Evolutionary conservation across 2,888 invertebrate genomes (phyloP).

Genomic region (Cinara cedri): DNA sequence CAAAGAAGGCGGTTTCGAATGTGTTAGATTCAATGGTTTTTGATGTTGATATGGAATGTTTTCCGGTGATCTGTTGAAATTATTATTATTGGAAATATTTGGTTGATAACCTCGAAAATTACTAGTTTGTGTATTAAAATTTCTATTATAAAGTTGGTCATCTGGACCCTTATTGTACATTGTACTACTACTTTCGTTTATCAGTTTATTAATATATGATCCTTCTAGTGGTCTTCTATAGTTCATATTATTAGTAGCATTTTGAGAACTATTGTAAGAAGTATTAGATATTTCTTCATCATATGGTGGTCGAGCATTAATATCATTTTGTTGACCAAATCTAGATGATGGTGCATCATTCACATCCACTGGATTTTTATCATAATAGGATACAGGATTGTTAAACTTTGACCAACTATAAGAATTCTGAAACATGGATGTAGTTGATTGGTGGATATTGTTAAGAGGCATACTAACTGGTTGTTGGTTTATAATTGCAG

Average conservation of each 20-base stretch:
- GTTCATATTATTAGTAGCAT: conserved; percentile 1
- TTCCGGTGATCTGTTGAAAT: conserved; percentile 27
- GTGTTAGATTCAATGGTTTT: neutral
- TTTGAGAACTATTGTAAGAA: conserved; percentile 22
- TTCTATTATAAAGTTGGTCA: conserved; percentile 24
- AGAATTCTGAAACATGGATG: conserved; percentile 24
- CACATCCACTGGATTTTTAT: conserved; percentile 22
- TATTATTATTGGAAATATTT: conserved; percentile 13
- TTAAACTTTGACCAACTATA: conserved; percentile 39
- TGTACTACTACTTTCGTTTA: conserved; percentile 2
- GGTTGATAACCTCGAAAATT: conserved; percentile 18
- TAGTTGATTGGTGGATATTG: neutral
- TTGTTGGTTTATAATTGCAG: neutral
- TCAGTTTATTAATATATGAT: conserved; percentile 28
- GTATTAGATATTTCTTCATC: neutral
- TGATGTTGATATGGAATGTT: conserved; percentile 17
- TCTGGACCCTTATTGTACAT: neutral
- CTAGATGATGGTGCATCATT: conserved; percentile 10
- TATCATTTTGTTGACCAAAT: conserved; percentile 6
- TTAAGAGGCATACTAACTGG: conserved; percentile 1
- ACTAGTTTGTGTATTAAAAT: conserved; percentile 12
- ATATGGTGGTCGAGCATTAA: neutral
- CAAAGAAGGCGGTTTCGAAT: conserved; percentile 43
- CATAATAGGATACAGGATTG: neutral
- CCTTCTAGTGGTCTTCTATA: conserved; percentile 37